A percentile compares a stretch with the other conserved stretches of the same genome.
These are phyloP conservation scores for Anarsia innoxiella DNA, from an alignment of 2,888 invertebrate genomes.

Conservation along the genomic window DNA sequence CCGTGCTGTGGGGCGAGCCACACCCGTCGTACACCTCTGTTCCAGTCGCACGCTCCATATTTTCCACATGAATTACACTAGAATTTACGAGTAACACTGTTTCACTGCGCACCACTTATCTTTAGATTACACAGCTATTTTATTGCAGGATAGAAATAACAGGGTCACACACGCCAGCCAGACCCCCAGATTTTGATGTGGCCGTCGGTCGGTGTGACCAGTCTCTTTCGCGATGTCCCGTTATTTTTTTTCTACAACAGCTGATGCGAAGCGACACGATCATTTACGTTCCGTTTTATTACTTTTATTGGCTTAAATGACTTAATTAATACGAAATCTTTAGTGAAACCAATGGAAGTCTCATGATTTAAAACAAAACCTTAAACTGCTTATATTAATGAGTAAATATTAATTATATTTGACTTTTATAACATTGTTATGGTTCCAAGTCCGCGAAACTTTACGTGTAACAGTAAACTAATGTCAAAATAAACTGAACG, in stretches of 20 bases:
- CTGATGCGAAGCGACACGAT: slow-evolving; percentile 57
- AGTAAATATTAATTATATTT: too few relatives aligned
- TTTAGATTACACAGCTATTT: slow-evolving; percentile 71
- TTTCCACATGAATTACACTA: slow-evolving; percentile 69
- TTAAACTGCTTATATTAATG: too few relatives aligned
- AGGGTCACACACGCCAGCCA: slow-evolving; percentile 74
- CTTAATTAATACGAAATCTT: too few relatives aligned
- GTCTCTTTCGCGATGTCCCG: slow-evolving; percentile 66
- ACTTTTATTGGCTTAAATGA: background rate
- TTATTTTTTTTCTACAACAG: slow-evolving; percentile 72
- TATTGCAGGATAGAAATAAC: slow-evolving; percentile 72
- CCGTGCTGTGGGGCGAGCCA: slow-evolving; percentile 75
- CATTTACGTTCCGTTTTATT: slow-evolving; percentile 36
- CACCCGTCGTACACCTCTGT: slow-evolving; percentile 78
- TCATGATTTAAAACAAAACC: too few relatives aligned
- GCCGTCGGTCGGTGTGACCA: slow-evolving; percentile 73
- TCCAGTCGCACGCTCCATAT: slow-evolving; percentile 71
- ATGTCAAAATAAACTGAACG: slow-evolving; percentile 25
- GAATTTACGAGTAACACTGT: slow-evolving; percentile 54
- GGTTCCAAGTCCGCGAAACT: background rate
- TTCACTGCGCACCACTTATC: slow-evolving; percentile 57
- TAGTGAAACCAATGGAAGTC: too few relatives aligned
- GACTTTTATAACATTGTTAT: background rate
- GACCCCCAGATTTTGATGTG: slow-evolving; percentile 74
- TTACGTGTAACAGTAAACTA: slow-evolving; percentile 20